phyloP scores from a whole-genome alignment of 2,113 vertebrate genomes.

The Varanus komodoensis region DNA sequence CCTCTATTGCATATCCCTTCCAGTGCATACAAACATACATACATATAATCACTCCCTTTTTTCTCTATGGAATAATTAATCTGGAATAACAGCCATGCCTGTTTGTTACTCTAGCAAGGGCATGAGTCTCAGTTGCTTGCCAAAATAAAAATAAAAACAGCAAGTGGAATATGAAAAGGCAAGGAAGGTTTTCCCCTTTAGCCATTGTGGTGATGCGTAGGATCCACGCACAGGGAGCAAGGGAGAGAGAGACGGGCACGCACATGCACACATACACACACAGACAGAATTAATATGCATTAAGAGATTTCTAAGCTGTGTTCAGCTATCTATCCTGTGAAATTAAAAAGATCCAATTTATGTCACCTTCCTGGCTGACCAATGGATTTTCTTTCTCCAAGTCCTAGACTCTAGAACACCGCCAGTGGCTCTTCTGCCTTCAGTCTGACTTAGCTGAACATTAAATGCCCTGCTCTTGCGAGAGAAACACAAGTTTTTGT shows the following conservation, averaged over 20 bases:
- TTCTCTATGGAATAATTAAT: neutral
- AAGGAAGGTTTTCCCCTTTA: neutral
- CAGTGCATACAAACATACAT: neutral
- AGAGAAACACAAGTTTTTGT: neutral
- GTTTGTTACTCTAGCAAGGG: neutral
- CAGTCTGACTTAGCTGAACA: conserved; percentile 10
- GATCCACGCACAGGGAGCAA: neutral
- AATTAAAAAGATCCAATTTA: neutral
- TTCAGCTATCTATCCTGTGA: neutral
- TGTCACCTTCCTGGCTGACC: neutral
- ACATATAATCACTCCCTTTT: neutral
- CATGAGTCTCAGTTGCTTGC: neutral
- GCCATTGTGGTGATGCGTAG: neutral
- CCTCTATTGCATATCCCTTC: neutral
- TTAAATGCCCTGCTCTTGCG: conserved; percentile 35
- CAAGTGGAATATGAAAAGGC: neutral
- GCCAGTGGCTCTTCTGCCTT: conserved; percentile 22
- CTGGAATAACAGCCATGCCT: neutral
- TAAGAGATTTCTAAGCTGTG: neutral
- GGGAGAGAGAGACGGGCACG: neutral
- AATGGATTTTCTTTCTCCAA: neutral
- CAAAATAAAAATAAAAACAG: neutral
- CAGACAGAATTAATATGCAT: neutral
- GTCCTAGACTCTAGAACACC: neutral
- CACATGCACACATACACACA: no score